Percentiles rank a stretch among this genome's conserved stretches.
phyloP scores from a whole-genome alignment of 2,888 invertebrate genomes.

The Caenorhabditis virilis region DNA sequence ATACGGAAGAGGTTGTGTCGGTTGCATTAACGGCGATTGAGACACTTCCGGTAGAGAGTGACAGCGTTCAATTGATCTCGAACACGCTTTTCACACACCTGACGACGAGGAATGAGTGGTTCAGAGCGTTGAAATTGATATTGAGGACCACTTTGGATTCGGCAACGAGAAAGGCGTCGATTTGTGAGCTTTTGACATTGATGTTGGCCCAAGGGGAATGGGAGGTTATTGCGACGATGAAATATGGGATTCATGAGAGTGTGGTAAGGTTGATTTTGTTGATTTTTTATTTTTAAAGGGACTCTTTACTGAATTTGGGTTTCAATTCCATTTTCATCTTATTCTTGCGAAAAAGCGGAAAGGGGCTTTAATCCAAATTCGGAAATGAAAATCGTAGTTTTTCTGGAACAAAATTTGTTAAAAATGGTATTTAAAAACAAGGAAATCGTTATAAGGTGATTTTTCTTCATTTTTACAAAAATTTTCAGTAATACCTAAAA shows the following conservation, averaged over 20 bases:
- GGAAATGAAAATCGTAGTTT: too few species aligned
- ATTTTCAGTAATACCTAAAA: too few species aligned
- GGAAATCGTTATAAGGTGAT: too few species aligned
- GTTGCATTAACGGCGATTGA: conserved; percentile 48
- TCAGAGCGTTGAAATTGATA: conserved; percentile 48
- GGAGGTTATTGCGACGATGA: conserved; percentile 39
- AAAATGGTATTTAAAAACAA: too few species aligned
- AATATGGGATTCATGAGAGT: conserved; percentile 25
- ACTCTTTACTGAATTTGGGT: too few species aligned
- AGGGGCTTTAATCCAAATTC: too few species aligned
- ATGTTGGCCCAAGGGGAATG: conserved; percentile 29
- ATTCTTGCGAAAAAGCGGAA: too few species aligned
- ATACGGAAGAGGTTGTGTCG: conserved; percentile 46
- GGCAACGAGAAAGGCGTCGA: conserved; percentile 23
- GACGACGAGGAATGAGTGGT: conserved; percentile 41
- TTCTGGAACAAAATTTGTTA: too few species aligned
- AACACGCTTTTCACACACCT: conserved; percentile 57
- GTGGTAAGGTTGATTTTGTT: conserved; percentile 5
- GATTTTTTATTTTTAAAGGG: too few species aligned
- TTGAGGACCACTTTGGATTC: conserved; percentile 19
- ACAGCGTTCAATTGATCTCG: conserved; percentile 41
- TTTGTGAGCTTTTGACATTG: conserved; percentile 27
- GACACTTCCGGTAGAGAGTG: conserved; percentile 30
- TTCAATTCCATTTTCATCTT: too few species aligned
- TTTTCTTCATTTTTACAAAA: too few species aligned